Percentiles rank a stretch among this genome's conserved stretches.
Conservation (phyloP, 2,797 vertebrate species). For the Austrolebias charrua region DNA sequence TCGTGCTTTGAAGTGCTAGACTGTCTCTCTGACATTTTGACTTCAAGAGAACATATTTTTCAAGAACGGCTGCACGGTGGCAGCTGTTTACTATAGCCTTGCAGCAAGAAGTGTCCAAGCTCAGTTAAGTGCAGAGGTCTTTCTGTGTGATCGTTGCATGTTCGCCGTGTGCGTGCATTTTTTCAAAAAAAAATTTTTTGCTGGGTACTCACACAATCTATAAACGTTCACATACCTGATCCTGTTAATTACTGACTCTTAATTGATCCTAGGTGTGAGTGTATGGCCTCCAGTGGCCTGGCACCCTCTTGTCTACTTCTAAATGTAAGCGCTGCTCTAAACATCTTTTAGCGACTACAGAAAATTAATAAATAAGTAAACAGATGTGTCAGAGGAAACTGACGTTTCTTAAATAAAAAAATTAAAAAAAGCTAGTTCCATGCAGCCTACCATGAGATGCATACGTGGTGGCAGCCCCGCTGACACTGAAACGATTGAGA, state of each 20-base stretch:
- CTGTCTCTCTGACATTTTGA: no score
- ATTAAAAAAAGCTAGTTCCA: conserved; percentile 38
- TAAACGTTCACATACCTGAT: neutral
- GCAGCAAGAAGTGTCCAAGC: no score
- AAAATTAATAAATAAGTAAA: neutral
- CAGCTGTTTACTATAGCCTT: no score
- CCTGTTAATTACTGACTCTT: neutral
- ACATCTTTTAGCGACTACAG: neutral
- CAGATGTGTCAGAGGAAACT: neutral
- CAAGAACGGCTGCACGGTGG: no score
- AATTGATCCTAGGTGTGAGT: neutral
- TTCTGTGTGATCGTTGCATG: neutral
- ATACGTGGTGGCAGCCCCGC: conserved; percentile 89
- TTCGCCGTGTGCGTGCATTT: neutral
- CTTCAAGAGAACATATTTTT: no score
- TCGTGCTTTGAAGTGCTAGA: no score
- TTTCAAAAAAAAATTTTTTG: neutral
- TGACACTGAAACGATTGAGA: conserved; percentile 96
- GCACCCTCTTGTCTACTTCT: neutral
- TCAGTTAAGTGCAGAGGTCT: neutral
- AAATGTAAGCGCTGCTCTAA: neutral
- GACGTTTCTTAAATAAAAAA: conserved; percentile 22
- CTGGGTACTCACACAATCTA: neutral
- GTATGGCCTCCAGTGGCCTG: neutral
- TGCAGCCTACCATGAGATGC: conserved; percentile 88